Conservation (phyloP, 2,888 invertebrate genomes). For the Carpatolechia fugitivella region DNA sequence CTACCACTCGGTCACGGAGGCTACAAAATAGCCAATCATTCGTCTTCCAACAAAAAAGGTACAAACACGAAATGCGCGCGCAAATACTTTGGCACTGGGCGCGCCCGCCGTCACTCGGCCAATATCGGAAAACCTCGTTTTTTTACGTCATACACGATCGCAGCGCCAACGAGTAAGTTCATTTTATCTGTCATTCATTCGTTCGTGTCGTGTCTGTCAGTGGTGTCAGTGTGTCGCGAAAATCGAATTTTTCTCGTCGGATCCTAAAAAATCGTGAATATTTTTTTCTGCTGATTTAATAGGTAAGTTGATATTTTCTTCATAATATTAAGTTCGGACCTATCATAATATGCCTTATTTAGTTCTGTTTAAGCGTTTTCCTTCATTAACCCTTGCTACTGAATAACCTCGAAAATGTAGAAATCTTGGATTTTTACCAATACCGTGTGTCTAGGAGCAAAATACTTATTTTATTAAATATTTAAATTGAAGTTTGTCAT, state of each 20-base stretch:
- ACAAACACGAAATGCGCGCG: not conserved
- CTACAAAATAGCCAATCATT: too few relatives aligned
- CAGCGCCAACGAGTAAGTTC: constrained; percentile 21
- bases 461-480: not conserved
- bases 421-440: not conserved
- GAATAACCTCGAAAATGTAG: constrained; percentile 3
- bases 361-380: not conserved
- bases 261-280: not conserved
- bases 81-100: not conserved
- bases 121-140: not conserved
- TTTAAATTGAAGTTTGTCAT: not conserved
- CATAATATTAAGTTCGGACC: not conserved
- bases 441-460: not conserved
- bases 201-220: not conserved
- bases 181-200: not conserved
- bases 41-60: too few relatives aligned
- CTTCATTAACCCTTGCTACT: not conserved
- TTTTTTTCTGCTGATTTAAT: constrained; percentile 17
- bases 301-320: constrained; percentile 25
- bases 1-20: too few relatives aligned
- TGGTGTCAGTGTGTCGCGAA: not conserved
- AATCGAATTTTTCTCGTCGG: not conserved
- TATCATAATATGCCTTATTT: not conserved
- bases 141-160: constrained; percentile 24
- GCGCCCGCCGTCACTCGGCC: not conserved